Conservation (phyloP, 2,113 vertebrate genomes). For the Hypanus sabinus region DNA sequence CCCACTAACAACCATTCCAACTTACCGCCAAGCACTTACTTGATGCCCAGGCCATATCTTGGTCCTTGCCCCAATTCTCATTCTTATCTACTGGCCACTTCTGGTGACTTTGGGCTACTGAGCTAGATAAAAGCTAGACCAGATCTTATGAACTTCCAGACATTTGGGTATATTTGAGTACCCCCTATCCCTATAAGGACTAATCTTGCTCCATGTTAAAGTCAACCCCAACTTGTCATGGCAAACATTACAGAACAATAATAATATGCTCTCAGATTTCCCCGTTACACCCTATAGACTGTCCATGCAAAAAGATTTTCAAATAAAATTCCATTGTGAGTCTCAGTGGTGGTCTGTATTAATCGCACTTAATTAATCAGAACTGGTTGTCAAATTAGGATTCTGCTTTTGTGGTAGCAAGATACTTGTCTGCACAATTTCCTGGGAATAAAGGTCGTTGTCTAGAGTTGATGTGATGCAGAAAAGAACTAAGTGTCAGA, state of each 20-base stretch:
- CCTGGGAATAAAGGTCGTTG: conserved; percentile 10
- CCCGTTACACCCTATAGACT: neutral
- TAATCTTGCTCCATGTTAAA: neutral
- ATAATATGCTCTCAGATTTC: neutral
- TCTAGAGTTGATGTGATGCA: neutral
- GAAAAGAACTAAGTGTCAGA: neutral
- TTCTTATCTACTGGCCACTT: neutral
- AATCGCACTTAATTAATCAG: neutral
- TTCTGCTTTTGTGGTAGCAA: neutral
- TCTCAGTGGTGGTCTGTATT: neutral
- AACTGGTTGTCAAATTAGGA: neutral
- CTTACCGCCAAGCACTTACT: neutral
- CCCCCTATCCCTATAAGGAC: neutral
- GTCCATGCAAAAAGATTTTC: neutral
- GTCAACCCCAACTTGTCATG: neutral
- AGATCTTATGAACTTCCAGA: neutral
- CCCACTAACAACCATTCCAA: neutral
- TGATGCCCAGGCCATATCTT: neutral
- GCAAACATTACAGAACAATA: neutral
- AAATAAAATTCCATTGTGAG: neutral
- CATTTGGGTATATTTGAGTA: neutral
- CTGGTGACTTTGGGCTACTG: neutral
- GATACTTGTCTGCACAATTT: neutral
- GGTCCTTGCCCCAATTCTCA: neutral
- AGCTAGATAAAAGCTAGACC: neutral